A percentile compares a stretch with the other conserved stretches of the same genome.
phyloP scores from a whole-genome alignment of 2,113 vertebrate species.

The Pterocles burchelli region DNA sequence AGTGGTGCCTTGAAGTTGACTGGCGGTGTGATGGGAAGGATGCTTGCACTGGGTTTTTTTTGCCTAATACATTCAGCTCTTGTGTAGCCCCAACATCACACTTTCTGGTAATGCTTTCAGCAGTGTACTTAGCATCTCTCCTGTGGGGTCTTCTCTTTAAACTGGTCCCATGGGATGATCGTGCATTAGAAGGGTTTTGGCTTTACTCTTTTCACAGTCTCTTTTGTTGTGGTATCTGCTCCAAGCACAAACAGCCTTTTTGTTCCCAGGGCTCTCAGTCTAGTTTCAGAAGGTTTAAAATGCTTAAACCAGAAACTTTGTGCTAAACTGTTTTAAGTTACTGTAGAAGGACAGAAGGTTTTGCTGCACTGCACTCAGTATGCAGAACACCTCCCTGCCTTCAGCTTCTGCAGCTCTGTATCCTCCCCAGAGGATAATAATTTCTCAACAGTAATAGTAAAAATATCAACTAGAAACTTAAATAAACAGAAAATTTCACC shows the following conservation, averaged over 20 bases:
- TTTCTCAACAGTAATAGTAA: neutral
- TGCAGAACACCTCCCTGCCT: neutral
- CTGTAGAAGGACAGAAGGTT: neutral
- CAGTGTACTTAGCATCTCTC: neutral
- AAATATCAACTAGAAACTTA: neutral
- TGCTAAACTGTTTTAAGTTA: neutral
- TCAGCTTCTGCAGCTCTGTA: neutral
- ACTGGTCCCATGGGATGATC: neutral
- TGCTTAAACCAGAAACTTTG: neutral
- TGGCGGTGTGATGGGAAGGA: neutral
- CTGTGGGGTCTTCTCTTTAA: neutral
- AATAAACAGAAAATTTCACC: neutral
- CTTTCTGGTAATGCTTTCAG: neutral
- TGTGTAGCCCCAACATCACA: too few species aligned
- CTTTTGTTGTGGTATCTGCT: neutral
- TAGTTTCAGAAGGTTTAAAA: neutral
- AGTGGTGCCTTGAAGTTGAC: neutral
- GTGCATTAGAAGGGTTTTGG: neutral
- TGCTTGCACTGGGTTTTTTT: neutral
- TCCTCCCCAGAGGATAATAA: neutral
- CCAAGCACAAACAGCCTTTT: neutral
- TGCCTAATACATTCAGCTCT: neutral
- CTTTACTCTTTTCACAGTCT: neutral
- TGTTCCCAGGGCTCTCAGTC: neutral
- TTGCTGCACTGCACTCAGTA: neutral